Evolutionary conservation across 2,888 invertebrate genomes (phyloP).

Genomic region (Nephrotoma appendiculata): DNA sequence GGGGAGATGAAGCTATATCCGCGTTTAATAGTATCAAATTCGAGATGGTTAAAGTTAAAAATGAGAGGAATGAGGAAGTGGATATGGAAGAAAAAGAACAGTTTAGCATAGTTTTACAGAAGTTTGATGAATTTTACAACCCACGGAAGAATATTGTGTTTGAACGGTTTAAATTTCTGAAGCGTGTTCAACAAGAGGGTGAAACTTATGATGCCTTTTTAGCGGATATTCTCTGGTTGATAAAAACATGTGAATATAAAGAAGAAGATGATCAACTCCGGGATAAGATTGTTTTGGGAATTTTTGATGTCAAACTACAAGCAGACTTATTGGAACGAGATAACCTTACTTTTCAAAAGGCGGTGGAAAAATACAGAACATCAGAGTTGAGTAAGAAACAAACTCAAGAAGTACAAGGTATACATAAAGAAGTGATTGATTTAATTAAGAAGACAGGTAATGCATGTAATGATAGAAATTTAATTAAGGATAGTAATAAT

Average conservation of each 20-base stretch:
- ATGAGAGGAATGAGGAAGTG: background rate
- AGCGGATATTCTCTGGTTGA: too few relatives aligned
- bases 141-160: too few relatives aligned
- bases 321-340: background rate
- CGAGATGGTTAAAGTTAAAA: background rate
- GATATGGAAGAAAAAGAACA: background rate
- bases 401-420: background rate
- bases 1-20: background rate
- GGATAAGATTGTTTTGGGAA: background rate
- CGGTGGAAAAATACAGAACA: background rate
- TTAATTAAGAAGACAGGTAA: background rate
- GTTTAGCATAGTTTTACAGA: background rate
- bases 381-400: too few relatives aligned
- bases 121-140: background rate
- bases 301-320: background rate
- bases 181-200: background rate
- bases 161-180: too few relatives aligned
- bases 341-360: background rate
- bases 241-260: too few relatives aligned
- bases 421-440: background rate
- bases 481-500: background rate
- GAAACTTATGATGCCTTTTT: background rate
- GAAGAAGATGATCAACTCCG: too few relatives aligned
- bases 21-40: background rate
- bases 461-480: background rate